Percentiles rank a stretch among this genome's conserved stretches.
Conservation (phyloP, 2,797 vertebrate species). For the Microctenopoma stevenorrisi region DNA sequence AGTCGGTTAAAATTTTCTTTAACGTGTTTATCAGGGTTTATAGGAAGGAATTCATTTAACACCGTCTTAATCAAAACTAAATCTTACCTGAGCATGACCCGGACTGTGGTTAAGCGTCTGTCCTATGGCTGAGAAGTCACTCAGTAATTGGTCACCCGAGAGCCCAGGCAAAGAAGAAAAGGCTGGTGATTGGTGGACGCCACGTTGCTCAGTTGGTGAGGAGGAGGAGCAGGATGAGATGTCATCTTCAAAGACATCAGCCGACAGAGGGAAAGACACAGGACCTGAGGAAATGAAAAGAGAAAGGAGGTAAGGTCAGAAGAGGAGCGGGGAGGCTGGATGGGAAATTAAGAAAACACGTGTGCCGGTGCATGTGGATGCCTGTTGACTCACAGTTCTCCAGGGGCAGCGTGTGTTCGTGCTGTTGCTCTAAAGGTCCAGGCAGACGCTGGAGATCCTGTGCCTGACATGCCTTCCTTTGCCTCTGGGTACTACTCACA, state of each 20-base stretch:
- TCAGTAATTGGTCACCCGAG: slow-evolving; percentile 81
- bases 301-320: slow-evolving; percentile 43
- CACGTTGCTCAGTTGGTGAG: slow-evolving; percentile 78
- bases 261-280: slow-evolving; percentile 69
- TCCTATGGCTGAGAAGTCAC: slow-evolving; percentile 78
- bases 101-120: slow-evolving; percentile 72
- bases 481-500: slow-evolving; percentile 86
- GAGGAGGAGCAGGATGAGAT: slow-evolving; percentile 83
- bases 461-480: slow-evolving; percentile 90
- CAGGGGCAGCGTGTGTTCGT: slow-evolving; percentile 47
- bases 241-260: slow-evolving; percentile 88
- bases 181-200: slow-evolving; percentile 71
- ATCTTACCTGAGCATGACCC: slow-evolving; percentile 75
- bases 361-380: slow-evolving; percentile 29
- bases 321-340: slow-evolving; percentile 16
- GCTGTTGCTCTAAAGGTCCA: slow-evolving; percentile 84
- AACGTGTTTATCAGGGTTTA: slow-evolving; percentile 28
- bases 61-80: not conserved
- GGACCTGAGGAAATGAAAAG: slow-evolving; percentile 67
- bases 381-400: slow-evolving; percentile 72
- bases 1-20: slow-evolving; percentile 31
- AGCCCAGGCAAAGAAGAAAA: slow-evolving; percentile 79
- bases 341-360: slow-evolving; percentile 4
- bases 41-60: slow-evolving; percentile 8
- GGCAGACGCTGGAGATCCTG: slow-evolving; percentile 89